Percentiles rank a stretch among this genome's conserved stretches.
These are phyloP conservation scores for Dicrostonyx torquatus DNA, from an alignment of 2,797 vertebrate species.

Conservation along the genomic window DNA sequence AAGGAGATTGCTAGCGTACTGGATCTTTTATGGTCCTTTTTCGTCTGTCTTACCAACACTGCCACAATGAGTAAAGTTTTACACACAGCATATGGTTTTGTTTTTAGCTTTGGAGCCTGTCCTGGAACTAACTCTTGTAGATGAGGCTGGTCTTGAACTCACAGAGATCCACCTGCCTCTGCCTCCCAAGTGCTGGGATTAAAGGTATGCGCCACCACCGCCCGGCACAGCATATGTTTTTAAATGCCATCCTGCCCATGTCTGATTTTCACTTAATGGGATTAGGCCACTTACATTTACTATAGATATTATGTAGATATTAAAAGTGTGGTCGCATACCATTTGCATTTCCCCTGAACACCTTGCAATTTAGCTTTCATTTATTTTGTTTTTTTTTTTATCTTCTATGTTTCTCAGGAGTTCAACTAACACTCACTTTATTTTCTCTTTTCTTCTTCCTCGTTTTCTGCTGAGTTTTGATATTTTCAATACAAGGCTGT, in stretches of 20 bases:
- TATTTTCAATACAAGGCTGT: background rate
- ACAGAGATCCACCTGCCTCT: too few species aligned
- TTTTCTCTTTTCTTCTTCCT: background rate
- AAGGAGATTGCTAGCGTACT: background rate
- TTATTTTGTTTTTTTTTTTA: background rate
- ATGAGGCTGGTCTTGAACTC: too few species aligned
- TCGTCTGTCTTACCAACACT: background rate
- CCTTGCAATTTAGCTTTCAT: background rate
- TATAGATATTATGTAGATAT: slow-evolving; percentile 1
- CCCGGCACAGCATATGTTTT: background rate
- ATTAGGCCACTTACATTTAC: background rate
- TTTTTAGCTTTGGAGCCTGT: too few species aligned
- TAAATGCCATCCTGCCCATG: background rate
- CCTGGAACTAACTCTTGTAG: too few species aligned
- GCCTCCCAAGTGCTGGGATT: too few species aligned
- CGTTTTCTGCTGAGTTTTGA: background rate
- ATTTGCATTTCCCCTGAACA: background rate
- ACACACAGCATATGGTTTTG: background rate
- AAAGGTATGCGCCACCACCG: too few species aligned
- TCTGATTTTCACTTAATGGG: background rate
- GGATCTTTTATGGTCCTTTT: background rate
- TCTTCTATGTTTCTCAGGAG: background rate
- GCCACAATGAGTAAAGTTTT: background rate
- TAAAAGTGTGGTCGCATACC: background rate
- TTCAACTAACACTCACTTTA: slow-evolving; percentile 14